Evolutionary conservation across 2,113 vertebrate species (phyloP).

Genomic region (Paradoxurus hermaphroditus): DNA sequence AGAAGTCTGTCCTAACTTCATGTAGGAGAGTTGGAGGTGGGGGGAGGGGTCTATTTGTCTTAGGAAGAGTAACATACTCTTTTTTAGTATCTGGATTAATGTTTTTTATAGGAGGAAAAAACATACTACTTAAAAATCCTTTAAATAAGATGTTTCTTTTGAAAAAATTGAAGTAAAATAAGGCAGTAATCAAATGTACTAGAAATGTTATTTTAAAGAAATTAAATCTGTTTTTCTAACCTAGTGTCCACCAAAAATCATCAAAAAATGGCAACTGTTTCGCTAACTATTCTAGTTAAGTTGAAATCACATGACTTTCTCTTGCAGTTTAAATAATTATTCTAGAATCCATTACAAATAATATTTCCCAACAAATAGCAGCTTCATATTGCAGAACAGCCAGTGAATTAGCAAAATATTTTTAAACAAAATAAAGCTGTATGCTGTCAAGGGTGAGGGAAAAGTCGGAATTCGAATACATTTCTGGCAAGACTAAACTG

Average conservation of each 20-base stretch:
- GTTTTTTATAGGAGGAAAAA: not conserved
- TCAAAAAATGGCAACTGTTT: conserved; percentile 33
- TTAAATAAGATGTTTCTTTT: conserved; percentile 27
- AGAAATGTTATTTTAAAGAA: not conserved
- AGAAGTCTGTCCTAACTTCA: not conserved
- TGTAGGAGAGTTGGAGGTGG: not conserved
- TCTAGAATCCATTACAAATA: not conserved
- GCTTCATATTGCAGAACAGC: not conserved
- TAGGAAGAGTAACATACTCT: not conserved
- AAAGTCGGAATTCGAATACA: not conserved
- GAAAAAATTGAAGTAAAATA: conserved; percentile 17
- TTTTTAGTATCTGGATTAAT: not conserved
- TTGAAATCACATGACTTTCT: conserved; percentile 20
- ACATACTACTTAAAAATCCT: not conserved
- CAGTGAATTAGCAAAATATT: not conserved
- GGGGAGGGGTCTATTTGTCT: not conserved
- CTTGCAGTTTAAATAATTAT: conserved; percentile 38
- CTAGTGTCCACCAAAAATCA: conserved; percentile 5
- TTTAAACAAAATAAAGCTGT: not conserved
- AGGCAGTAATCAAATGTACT: not conserved
- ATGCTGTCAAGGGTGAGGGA: not conserved
- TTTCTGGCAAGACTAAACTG: not conserved
- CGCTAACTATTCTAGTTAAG: conserved; percentile 15
- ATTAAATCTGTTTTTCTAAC: conserved; percentile 4
- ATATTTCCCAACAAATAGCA: conserved; percentile 1